A percentile compares a stretch with the other conserved stretches of the same genome.
phyloP scores from a whole-genome alignment of 2,888 invertebrate genomes.

The Drosophila demipolita region DNA sequence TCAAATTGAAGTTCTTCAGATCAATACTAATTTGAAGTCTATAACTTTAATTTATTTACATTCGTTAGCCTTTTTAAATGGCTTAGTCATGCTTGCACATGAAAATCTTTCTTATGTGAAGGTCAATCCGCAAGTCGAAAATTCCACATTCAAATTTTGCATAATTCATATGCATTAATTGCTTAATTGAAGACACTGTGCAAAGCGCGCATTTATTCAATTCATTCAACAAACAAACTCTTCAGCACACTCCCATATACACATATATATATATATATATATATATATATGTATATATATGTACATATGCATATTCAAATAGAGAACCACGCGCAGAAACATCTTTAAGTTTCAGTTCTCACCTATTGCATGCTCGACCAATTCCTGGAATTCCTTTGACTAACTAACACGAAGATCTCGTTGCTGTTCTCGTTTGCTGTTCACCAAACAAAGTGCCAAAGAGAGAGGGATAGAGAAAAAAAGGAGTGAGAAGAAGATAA shows the following conservation, averaged over 20 bases:
- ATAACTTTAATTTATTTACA: not conserved
- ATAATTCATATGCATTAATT: slow-evolving; percentile 70
- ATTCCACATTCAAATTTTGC: slow-evolving; percentile 41
- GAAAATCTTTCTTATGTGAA: slow-evolving; percentile 15
- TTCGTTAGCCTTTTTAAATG: not conserved
- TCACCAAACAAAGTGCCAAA: slow-evolving; percentile 72
- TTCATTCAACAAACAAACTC: slow-evolving; percentile 59
- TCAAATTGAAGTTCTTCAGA: not conserved
- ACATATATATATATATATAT: not conserved
- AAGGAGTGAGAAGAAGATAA: slow-evolving; percentile 11
- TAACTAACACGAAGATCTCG: slow-evolving; percentile 68
- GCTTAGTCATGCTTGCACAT: not conserved
- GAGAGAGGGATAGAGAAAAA: slow-evolving; percentile 4
- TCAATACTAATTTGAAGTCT: not conserved
- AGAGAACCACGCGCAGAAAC: slow-evolving; percentile 22
- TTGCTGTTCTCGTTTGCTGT: slow-evolving; percentile 34
- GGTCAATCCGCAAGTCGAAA: slow-evolving; percentile 28
- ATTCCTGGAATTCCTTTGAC: slow-evolving; percentile 79
- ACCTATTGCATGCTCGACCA: slow-evolving; percentile 65
- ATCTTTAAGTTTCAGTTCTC: slow-evolving; percentile 66
- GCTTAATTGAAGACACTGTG: slow-evolving; percentile 74
- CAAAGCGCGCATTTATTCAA: slow-evolving; percentile 68
- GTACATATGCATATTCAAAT: not conserved
- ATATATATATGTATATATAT: not conserved
- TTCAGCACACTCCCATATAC: slow-evolving; percentile 11